Base-by-base conservation (phyloP, 1,140 invertebrate species). In the Latrodectus geometricus region DNA sequence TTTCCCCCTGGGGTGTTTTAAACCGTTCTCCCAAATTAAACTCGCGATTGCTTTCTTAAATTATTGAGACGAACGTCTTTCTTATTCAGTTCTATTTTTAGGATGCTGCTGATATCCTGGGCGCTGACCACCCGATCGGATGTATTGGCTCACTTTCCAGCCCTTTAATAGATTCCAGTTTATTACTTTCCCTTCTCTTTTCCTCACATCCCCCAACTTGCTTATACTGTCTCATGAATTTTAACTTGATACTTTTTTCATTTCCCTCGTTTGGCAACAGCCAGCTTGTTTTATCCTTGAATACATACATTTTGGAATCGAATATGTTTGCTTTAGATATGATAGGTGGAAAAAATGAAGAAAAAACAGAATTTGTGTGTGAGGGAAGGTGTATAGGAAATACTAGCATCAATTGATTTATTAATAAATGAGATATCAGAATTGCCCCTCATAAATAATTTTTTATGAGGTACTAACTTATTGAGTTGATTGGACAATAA, bases 21-120 rank as follows among this genome's bases (percentile, higher is more conserved):
- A 84, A 84, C 56, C 82, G 72, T 69, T 84, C 82, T 76, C 49
- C 77, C 54, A 84, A 84, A 84, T 84, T 84, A 84, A 84, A 84
- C 73, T 69, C 52, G 73, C 82, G 73, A 84, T 84, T 83, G 80
- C 80, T 66, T 83, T 83, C 80, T 74, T 83, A 83, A 83, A 83
- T 84, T 84, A 84, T 84, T 84, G 82, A 84, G 82, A 76, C 82
- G 61, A 84, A 83, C 80, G 69, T 74, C 72, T 83, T 83, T 83
- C 80, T 72, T 74, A 83, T 83, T 83, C 80, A 65, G 70, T 70
- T 61, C 70, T 83, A 83, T 83, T 83, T 83, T 74, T 73, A 70
- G 78, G n/a, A 69, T 21, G 15, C 65, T 80, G 20, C 49, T 68
- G 78, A 80, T 80, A 35, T n/a, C n/a, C 14, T 17, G 49, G 52